A percentile compares a stretch with the other conserved stretches of the same genome.
phyloP scores from a whole-genome alignment of 1,140 invertebrate genomes.

The Drosophila elegans region DNA sequence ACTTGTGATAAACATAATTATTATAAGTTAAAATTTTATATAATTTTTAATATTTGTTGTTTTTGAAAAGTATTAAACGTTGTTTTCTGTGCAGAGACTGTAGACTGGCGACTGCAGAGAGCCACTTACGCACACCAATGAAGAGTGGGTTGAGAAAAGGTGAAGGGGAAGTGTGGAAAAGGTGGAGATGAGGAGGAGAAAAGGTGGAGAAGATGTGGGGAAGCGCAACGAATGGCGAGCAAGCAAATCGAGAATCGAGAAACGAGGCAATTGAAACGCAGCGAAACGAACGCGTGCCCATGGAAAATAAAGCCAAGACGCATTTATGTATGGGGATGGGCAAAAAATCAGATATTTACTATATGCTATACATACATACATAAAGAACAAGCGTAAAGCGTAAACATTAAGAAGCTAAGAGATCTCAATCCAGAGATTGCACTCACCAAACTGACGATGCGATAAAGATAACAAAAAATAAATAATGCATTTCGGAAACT shows the following conservation, averaged over 20 bases:
- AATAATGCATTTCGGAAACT: background rate
- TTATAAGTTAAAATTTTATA: too few relatives aligned
- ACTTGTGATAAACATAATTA: too few relatives aligned
- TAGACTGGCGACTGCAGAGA: constrained; percentile 51
- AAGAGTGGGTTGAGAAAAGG: constrained; percentile 14
- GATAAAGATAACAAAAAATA: background rate
- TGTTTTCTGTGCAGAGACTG: constrained; percentile 22
- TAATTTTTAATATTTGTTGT: background rate
- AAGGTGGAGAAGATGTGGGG: constrained; percentile 8
- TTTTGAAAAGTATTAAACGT: background rate
- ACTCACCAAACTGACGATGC: background rate
- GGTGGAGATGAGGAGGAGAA: background rate
- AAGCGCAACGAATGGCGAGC: constrained; percentile 66
- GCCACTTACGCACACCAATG: constrained; percentile 32
- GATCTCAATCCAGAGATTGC: background rate
- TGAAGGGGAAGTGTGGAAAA: constrained; percentile 8
- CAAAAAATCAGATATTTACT: constrained; percentile 10
- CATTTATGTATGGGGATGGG: constrained; percentile 18
- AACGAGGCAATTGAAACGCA: constrained; percentile 56
- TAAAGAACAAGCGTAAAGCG: background rate
- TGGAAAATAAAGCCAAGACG: constrained; percentile 26
- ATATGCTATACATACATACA: background rate
- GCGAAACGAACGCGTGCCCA: constrained; percentile 38
- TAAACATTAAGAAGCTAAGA: background rate
- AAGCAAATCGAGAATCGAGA: constrained; percentile 56